phyloP scores from a whole-genome alignment of 2,888 invertebrate genomes.

The Acrobasis repandana region DNA sequence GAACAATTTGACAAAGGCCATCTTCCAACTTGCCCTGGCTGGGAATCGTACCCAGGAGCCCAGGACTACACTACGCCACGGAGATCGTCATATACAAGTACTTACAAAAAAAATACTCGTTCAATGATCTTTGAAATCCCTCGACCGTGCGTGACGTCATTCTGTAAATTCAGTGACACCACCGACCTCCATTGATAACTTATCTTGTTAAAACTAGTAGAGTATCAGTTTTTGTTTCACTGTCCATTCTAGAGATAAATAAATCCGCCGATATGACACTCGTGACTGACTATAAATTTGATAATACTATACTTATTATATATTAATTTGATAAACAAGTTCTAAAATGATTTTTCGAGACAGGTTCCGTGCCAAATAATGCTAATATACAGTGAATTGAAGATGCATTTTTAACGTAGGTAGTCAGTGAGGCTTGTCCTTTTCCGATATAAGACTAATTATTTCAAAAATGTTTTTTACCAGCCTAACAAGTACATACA shows the following conservation, averaged over 20 bases:
- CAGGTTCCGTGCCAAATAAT: background rate
- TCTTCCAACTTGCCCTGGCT: too few relatives aligned
- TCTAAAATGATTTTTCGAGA: background rate
- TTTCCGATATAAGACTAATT: too few relatives aligned
- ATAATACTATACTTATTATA: background rate
- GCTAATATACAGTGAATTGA: too few relatives aligned
- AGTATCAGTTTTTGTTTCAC: conserved; percentile 24
- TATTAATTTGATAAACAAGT: background rate
- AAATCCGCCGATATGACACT: background rate
- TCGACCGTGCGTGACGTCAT: conserved; percentile 1
- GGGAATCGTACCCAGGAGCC: too few relatives aligned
- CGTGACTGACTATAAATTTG: conserved; percentile 3
- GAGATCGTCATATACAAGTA: too few relatives aligned
- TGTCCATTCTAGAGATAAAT: background rate
- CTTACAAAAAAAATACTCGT: too few relatives aligned
- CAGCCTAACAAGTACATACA: too few relatives aligned
- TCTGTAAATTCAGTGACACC: conserved; percentile 2
- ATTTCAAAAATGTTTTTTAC: too few relatives aligned
- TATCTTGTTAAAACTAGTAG: conserved; percentile 19
- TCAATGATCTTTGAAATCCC: background rate
- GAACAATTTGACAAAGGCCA: too few relatives aligned
- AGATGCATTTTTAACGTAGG: too few relatives aligned
- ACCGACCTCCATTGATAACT: conserved; percentile 11
- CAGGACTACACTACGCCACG: too few relatives aligned
- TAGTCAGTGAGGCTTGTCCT: too few relatives aligned